These are phyloP conservation scores for Arvicanthis niloticus DNA, from an alignment of 2,113 vertebrate genomes.

Conservation along the genomic window DNA sequence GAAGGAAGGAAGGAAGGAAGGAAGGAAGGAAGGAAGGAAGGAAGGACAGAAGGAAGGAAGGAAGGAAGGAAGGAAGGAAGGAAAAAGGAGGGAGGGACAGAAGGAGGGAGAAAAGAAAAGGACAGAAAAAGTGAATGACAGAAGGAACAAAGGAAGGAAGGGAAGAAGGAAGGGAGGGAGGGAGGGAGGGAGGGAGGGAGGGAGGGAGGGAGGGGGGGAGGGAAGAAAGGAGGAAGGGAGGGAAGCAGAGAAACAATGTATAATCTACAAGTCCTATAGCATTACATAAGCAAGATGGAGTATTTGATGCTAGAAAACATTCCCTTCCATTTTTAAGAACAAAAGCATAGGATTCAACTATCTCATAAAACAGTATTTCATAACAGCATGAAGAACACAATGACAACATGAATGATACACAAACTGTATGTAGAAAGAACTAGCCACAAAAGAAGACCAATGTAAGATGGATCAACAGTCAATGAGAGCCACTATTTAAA, in stretches of 20 bases:
- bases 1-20: no score
- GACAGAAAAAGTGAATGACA: not conserved
- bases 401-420: not conserved
- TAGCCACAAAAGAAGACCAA: constrained; percentile 4
- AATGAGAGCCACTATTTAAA: not conserved
- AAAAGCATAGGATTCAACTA: not conserved
- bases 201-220: not conserved
- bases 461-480: not conserved
- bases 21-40: not conserved
- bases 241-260: not conserved
- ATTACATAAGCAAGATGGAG: not conserved
- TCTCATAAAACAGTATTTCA: not conserved
- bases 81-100: no score
- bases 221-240: accelerated
- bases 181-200: accelerated
- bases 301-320: constrained; percentile 15
- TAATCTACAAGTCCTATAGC: not conserved
- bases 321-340: constrained; percentile 44
- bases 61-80: not conserved
- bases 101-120: accelerated
- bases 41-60: accelerated
- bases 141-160: no score
- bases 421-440: not conserved
- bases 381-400: not conserved
- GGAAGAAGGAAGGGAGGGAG: no score